Evolutionary conservation across 2,113 vertebrate genomes (phyloP).

Genomic region (Phainopepla nitens): DNA sequence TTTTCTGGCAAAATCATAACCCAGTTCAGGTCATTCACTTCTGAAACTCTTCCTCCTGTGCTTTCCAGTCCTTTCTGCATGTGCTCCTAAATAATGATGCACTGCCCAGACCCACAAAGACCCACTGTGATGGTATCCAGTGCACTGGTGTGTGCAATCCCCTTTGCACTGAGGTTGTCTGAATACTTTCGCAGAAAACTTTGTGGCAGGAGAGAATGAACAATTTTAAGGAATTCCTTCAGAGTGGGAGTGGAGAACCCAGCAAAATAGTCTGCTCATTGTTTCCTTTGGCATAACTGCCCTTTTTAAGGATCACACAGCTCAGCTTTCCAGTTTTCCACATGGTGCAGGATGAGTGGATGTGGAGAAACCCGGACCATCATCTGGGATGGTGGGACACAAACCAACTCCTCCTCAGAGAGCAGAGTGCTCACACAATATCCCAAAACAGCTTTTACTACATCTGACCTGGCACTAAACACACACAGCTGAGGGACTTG

Average conservation of each 20-base stretch:
- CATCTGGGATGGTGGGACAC: background rate
- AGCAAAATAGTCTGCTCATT: background rate
- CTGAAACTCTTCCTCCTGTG: background rate
- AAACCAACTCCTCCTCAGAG: background rate
- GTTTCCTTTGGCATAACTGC: background rate
- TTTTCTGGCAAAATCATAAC: background rate
- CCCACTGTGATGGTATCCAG: accelerated
- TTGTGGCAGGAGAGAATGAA: background rate
- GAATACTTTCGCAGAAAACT: background rate
- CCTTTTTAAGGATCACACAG: background rate
- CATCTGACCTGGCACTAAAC: background rate
- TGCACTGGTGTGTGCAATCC: accelerated
- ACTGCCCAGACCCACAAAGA: background rate
- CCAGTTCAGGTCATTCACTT: background rate
- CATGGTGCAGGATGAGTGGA: background rate
- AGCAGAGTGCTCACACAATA: background rate
- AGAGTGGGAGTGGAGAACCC: background rate
- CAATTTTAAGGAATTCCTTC: background rate
- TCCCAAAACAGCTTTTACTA: background rate
- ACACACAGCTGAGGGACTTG: background rate
- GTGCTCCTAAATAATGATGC: accelerated
- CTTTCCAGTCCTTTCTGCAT: background rate
- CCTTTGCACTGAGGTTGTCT: accelerated
- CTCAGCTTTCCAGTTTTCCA: background rate
- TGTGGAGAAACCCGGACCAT: background rate